phyloP scores from a whole-genome alignment of 2,888 invertebrate species.

The Dryomyza anilis region DNA sequence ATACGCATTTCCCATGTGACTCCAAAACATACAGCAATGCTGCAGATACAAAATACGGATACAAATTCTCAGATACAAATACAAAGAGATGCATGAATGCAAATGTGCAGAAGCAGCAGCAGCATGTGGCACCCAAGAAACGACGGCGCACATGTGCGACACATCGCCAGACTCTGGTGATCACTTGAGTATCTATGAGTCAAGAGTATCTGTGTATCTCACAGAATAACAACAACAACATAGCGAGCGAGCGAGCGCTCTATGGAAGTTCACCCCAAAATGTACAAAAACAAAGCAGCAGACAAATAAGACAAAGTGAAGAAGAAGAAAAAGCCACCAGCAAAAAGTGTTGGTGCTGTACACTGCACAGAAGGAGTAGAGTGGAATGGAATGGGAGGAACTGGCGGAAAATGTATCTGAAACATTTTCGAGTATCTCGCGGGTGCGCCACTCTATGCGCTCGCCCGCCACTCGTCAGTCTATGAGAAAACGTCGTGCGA shows the following conservation, averaged over 20 bases:
- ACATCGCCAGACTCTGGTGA: neutral
- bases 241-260: slow-evolving; percentile 31
- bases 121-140: slow-evolving; percentile 43
- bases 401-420: slow-evolving; percentile 24
- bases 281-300: slow-evolving; percentile 29
- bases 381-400: too few species aligned
- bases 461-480: slow-evolving; percentile 50
- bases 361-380: too few species aligned
- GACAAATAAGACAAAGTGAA: too few species aligned
- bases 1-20: slow-evolving; percentile 15
- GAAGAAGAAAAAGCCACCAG: too few species aligned
- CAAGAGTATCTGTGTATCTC: slow-evolving; percentile 44
- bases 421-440: slow-evolving; percentile 46
- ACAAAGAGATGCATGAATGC: neutral
- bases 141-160: slow-evolving; percentile 3
- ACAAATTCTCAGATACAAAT: too few species aligned
- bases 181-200: neutral
- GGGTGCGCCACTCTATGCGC: slow-evolving; percentile 50
- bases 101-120: slow-evolving; percentile 31
- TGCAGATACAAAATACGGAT: neutral
- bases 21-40: neutral
- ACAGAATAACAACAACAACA: neutral
- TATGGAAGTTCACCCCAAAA: slow-evolving; percentile 42
- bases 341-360: too few species aligned
- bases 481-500: slow-evolving; percentile 55